Evolutionary conservation across 2,113 vertebrate species (phyloP).

Genomic region (Azemiops feae): DNA sequence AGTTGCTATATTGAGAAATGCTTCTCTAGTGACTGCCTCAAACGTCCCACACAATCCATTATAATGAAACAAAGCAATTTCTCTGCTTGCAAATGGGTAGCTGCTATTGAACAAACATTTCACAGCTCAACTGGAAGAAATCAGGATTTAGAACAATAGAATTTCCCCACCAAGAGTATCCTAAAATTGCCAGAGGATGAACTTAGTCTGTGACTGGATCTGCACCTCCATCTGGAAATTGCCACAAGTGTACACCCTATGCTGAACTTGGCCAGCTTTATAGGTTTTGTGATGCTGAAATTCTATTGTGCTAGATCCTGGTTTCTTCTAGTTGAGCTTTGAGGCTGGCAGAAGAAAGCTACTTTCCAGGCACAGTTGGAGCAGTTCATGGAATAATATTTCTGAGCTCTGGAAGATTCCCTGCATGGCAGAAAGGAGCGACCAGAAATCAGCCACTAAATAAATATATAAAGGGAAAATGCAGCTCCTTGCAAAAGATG

Average conservation of each 20-base stretch:
- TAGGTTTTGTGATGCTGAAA: neutral
- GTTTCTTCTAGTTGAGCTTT: neutral
- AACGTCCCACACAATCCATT: neutral
- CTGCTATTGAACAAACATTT: neutral
- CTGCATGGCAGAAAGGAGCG: neutral
- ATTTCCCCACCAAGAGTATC: neutral
- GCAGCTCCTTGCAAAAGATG: neutral
- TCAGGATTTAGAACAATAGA: neutral
- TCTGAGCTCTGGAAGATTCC: neutral
- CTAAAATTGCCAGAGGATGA: neutral
- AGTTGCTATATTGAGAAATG: neutral
- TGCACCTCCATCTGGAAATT: neutral
- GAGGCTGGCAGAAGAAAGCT: slow-evolving; percentile 1
- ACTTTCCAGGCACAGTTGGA: neutral
- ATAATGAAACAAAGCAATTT: neutral
- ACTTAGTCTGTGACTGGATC: neutral
- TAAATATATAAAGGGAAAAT: neutral
- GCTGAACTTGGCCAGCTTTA: neutral
- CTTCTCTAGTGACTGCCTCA: neutral
- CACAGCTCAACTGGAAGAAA: neutral
- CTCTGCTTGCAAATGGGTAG: neutral
- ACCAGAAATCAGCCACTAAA: slow-evolving; percentile 3
- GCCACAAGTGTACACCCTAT: neutral
- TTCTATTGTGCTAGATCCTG: neutral
- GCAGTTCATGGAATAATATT: neutral